Percentiles rank a stretch among this genome's conserved stretches.
Conservation (phyloP, 2,797 vertebrate genomes). For the Cheirogaleus major region DNA sequence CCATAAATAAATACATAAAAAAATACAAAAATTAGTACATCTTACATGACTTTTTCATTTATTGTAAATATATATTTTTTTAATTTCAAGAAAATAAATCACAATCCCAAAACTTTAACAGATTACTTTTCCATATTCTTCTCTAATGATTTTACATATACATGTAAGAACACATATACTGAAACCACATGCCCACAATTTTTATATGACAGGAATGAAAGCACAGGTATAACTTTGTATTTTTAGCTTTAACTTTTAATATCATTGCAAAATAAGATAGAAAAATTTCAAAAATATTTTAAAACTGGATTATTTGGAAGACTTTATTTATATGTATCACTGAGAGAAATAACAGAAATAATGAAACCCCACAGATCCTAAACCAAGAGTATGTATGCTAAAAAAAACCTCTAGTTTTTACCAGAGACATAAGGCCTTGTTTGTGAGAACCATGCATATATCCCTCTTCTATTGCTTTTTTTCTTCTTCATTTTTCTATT, state of each 20-base stretch:
- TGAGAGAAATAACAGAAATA: slow-evolving; percentile 42
- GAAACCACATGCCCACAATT: background rate
- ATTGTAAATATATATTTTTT: background rate
- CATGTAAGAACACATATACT: background rate
- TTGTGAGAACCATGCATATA: background rate
- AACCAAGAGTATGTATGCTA: background rate
- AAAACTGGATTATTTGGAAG: background rate
- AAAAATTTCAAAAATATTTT: slow-evolving; percentile 35
- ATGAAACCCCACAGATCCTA: background rate
- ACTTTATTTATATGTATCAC: background rate
- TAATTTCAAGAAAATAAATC: slow-evolving; percentile 34
- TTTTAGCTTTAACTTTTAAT: slow-evolving; percentile 23
- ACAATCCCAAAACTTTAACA: background rate
- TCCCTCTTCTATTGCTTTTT: background rate
- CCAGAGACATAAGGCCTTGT: background rate
- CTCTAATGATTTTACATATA: slow-evolving; percentile 27
- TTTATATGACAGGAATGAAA: slow-evolving; percentile 7
- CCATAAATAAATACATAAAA: too few relatives aligned
- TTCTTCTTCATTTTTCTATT: background rate
- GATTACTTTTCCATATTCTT: slow-evolving; percentile 34
- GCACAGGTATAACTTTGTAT: background rate
- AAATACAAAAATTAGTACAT: background rate
- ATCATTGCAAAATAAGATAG: background rate
- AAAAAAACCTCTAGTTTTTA: slow-evolving; percentile 42
- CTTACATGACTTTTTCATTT: background rate